Base-by-base conservation (phyloP, 1,140 invertebrate species). In the Leucophenga varia region DNA sequence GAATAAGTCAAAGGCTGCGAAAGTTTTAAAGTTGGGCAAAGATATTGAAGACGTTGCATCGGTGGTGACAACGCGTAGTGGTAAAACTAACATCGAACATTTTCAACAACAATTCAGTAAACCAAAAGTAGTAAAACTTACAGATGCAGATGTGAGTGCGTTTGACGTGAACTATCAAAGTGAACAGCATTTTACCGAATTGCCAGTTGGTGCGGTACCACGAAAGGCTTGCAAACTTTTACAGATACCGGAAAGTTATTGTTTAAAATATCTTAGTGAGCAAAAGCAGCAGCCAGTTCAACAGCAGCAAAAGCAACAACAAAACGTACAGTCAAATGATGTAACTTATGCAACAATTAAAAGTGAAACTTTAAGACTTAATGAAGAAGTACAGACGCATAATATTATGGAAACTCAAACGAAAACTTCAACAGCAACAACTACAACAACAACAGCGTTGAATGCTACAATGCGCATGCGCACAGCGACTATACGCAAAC, bases 391-490 rank as follows among this genome's bases (percentile, higher is more conserved):
- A n/a, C n/a, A n/a, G n/a, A n/a, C n/a, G n/a, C n/a, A n/a, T n/a
- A n/a, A n/a, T n/a, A n/a, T n/a, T n/a, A n/a, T n/a, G n/a, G n/a
- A n/a, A n/a, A n/a, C n/a, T n/a, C n/a, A n/a, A n/a, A n/a, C n/a
- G n/a, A n/a, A n/a, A n/a, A n/a, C n/a, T n/a, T n/a, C n/a, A n/a
- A n/a, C n/a, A n/a, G n/a, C n/a, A n/a, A n/a, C n/a, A n/a, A n/a
- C n/a, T n/a, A n/a, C n/a, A n/a, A n/a, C n/a, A n/a, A n/a, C n/a
- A n/a, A n/a, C n/a, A n/a, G n/a, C n/a, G n/a, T n/a, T n/a, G n/a
- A n/a, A n/a, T n/a, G n/a, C n/a, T 13, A 67, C 69, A 2, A 72
- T 64, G 21, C 68, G 69, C 40, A 65, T 72, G 64, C 57, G 69
- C 38, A 72, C 69, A 0, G 69, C 69, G 6, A 72, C 69, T 2